Evolutionary conservation across 2,797 vertebrate species (phyloP).

Genomic region (Chelonia mydas): DNA sequence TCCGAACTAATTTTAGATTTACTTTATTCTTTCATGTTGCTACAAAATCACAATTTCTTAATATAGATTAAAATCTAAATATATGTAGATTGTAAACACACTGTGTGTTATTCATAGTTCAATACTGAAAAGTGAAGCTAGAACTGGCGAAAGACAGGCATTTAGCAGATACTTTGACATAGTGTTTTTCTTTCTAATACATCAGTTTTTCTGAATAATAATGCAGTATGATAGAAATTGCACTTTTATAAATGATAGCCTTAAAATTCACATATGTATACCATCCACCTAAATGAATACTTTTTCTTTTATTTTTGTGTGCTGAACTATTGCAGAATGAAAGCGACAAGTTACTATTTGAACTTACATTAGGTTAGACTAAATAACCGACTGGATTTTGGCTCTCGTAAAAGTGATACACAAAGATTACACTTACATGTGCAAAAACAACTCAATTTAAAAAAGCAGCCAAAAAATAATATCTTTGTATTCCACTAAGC

Average conservation of each 20-base stretch:
- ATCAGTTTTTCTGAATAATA: neutral
- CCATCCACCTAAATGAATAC: neutral
- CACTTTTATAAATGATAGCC: neutral
- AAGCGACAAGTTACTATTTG: neutral
- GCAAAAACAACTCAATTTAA: neutral
- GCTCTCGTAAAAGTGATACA: accelerated
- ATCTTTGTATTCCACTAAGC: neutral
- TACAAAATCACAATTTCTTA: neutral
- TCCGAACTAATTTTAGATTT: neutral
- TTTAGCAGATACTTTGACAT: neutral
- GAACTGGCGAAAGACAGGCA: neutral
- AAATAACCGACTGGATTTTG: neutral
- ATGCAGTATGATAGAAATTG: neutral
- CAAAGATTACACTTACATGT: neutral
- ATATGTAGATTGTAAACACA: neutral
- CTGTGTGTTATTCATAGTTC: neutral
- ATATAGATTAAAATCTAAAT: too few relatives aligned
- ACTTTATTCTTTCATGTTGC: neutral
- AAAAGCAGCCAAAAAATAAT: neutral
- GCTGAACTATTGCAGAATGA: neutral
- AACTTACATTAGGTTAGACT: neutral
- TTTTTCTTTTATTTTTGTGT: neutral
- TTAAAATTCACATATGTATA: neutral
- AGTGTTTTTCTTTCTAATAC: neutral
- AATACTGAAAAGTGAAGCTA: neutral